phyloP scores from a whole-genome alignment of 2,113 vertebrate species.

The Pampusana beccarii region DNA sequence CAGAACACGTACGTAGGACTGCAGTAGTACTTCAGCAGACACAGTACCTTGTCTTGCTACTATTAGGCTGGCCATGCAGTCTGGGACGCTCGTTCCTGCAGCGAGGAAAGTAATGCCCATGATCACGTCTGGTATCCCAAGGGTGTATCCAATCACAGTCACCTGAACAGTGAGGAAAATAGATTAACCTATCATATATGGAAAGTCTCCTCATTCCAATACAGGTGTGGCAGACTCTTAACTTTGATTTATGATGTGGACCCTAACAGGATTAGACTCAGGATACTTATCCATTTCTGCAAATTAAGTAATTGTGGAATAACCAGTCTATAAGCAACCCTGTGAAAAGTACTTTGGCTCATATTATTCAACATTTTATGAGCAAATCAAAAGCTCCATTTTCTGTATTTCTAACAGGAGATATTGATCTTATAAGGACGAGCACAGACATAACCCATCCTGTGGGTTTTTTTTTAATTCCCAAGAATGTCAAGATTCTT shows the following conservation, averaged over 20 bases:
- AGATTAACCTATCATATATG: neutral
- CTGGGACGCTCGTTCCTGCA: constrained; percentile 95
- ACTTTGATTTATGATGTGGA: neutral
- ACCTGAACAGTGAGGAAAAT: constrained; percentile 77
- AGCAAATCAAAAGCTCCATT: neutral
- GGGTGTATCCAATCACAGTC: constrained; percentile 93
- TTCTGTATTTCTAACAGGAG: neutral
- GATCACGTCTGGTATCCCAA: constrained; percentile 97
- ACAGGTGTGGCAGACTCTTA: neutral
- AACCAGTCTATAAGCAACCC: neutral
- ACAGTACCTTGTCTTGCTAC: constrained; percentile 94
- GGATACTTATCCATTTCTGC: neutral
- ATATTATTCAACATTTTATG: neutral
- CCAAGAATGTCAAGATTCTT: neutral
- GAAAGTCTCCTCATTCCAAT: neutral
- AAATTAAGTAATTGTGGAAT: neutral
- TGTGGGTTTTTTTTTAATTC: neutral
- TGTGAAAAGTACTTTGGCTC: neutral
- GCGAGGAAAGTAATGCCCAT: constrained; percentile 99
- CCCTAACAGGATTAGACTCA: neutral
- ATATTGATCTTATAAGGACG: neutral
- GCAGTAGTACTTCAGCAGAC: neutral
- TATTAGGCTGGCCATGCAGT: constrained; percentile 98
- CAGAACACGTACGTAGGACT: neutral
- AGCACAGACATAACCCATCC: neutral